Evolutionary conservation across 92 coral and sea anemone genomes (phyloP), one percentile per base, ranked within the genome.

Genomic region (Porites evermanni): DNA sequence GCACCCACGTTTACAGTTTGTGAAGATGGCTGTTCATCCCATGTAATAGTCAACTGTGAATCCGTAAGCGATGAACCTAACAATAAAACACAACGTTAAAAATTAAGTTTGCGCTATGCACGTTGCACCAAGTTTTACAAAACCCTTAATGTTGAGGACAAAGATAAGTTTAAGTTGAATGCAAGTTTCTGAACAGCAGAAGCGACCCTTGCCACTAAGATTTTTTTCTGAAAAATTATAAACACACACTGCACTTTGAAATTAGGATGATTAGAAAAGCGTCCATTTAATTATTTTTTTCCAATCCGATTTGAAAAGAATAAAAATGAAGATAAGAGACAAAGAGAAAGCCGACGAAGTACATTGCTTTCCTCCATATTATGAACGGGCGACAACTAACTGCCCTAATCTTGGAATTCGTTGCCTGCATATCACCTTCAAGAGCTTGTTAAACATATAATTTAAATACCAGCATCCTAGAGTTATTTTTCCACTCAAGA

Each of bases 41-140:
- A 93, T 12, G 58, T 50, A 1, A 94, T 65, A 21, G 83, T 51
- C 4, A 89, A 87, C 58, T 74, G 88, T 19, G 92, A 92, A 86
- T 78, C 90, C 70, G 83, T 80, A 53, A 90, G 89, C 80, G 92
- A 81, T 24, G 90, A 93, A 90, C 91, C 93, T 84, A 56, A 81
- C 50, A 61, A 79, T 18, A 75, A 23, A 65, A 69, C 38, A 53
- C 6, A 38, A 8, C 20, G 87, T 72, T 56, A 11, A 56, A 54
- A 14, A 56, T 56, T 72, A 74, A 71, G 72, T 44, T 54, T 77
- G 77, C 68, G 13, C 16, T 17, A 26, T n/a, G 69, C 18, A 2
- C 8, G n/a, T 32, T 66, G 19, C 5, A 74, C 21, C 12, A 11
- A 53, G 38, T 59, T 26, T 17, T 58, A 26, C n/a, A 6, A 19